Conservation (phyloP, 2,888 invertebrate genomes). For the Rhogogaster chlorosoma region DNA sequence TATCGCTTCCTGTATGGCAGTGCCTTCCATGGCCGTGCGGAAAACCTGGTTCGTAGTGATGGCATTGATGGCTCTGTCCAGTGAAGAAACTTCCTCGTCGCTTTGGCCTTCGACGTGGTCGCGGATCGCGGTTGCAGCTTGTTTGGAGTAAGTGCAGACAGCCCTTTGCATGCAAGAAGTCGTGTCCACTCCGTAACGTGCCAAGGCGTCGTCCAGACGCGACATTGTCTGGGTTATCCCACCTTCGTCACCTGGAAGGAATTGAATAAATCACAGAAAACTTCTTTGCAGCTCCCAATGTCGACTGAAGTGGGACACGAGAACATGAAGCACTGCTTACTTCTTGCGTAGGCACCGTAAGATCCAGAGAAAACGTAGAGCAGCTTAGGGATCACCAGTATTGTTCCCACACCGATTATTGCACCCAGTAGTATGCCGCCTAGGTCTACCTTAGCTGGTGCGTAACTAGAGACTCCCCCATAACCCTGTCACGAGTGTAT, state of each 20-base stretch:
- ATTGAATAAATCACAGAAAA: background rate
- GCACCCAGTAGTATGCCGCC: constrained; percentile 91
- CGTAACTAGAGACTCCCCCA: constrained; percentile 82
- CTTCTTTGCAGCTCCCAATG: background rate
- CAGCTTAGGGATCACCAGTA: constrained; percentile 89
- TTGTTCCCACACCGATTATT: constrained; percentile 89
- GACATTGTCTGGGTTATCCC: constrained; percentile 83
- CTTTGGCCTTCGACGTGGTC: constrained; percentile 60
- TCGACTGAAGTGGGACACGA: background rate
- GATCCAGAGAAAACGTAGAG: constrained; percentile 86
- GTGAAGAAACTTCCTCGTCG: constrained; percentile 64
- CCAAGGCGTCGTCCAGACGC: constrained; percentile 80
- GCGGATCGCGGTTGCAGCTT: constrained; percentile 78
- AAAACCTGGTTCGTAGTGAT: constrained; percentile 73
- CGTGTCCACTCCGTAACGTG: constrained; percentile 81
- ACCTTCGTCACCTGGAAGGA: constrained; percentile 80
- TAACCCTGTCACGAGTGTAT: constrained; percentile 65
- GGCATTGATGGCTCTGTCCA: constrained; percentile 71
- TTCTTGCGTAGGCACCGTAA: constrained; percentile 85
- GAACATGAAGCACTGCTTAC: constrained; percentile 78
- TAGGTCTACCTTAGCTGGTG: constrained; percentile 89
- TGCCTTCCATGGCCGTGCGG: constrained; percentile 77
- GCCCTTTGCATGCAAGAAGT: constrained; percentile 82
- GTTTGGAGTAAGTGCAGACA: constrained; percentile 85
- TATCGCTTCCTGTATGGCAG: constrained; percentile 80